Conservation (phyloP, 1,140 invertebrate species). For the Drosophila setifemur region DNA sequence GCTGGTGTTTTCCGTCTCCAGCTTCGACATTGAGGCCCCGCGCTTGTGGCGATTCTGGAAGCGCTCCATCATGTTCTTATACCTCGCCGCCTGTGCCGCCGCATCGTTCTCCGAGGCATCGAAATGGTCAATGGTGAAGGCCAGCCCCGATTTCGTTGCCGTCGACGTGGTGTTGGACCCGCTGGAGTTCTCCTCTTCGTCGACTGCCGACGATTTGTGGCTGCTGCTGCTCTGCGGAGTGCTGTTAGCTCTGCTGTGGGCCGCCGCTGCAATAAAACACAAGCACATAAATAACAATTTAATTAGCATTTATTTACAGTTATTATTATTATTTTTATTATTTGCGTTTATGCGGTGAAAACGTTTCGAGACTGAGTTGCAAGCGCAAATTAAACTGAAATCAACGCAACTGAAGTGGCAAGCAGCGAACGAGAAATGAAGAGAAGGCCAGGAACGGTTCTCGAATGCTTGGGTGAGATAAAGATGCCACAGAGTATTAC, state of each 20-base stretch:
- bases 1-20: constrained; percentile 75
- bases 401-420: constrained; percentile 56
- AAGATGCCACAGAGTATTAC: no score
- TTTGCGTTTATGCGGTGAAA: constrained; percentile 66
- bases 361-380: constrained; percentile 44
- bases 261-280: constrained; percentile 57
- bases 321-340: constrained; percentile 63
- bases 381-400: constrained; percentile 43
- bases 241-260: constrained; percentile 56
- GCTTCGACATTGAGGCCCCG: constrained; percentile 88
- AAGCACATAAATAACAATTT: constrained; percentile 53
- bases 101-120: constrained; percentile 85
- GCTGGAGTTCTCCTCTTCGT: constrained; percentile 59
- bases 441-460: constrained; percentile 36
- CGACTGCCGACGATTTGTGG: constrained; percentile 13
- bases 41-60: constrained; percentile 87
- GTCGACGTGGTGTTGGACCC: constrained; percentile 58
- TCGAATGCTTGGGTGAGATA: not conserved
- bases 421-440: constrained; percentile 10
- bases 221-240: constrained; percentile 12
- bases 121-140: constrained; percentile 89
- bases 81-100: constrained; percentile 83
- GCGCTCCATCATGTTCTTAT: constrained; percentile 87
- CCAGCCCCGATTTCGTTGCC: constrained; percentile 73
- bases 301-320: constrained; percentile 75